Evolutionary conservation across 1,140 invertebrate genomes (phyloP), one percentile per base, ranked within the genome.

Genomic region (Diachasma alloeum): DNA sequence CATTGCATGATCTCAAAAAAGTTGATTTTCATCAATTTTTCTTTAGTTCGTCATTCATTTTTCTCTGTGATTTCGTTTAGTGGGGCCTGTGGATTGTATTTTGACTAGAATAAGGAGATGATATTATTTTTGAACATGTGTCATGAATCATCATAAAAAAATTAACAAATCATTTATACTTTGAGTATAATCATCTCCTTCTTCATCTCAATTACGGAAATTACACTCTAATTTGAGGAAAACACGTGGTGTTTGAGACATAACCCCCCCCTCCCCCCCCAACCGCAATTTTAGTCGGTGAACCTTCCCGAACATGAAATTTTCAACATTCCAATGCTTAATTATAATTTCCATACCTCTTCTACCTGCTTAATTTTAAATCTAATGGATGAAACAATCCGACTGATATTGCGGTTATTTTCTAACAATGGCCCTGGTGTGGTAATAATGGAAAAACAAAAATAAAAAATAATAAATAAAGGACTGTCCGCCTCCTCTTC

Each of bases 401-500:
- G 84, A 88, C 86, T 87, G 85, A 88, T 83, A 78, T 87, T 87
- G 85, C 87, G 86, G 86, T 85, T 75, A 81, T 82, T 82, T 84
- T 85, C 86, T 86, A 88, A 86, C 82, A 81, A 84, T 86, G 80
- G 83, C 83, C 83, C 83, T 84, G 26, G n/a, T 68, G 66, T 22
- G 26, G 31, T 37, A 66, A 66, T 31, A 59, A 59, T 15, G 59
- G 59, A 24, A 66, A 2, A 15, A 66, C 9, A 63, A 2, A 31
- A 66, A 66, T 31, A 10, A 68, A 68, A 68, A 37, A n/a, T 66
- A 42, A 53, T 53, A 39, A 17, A 39, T 37, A 68, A 94, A 95
- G 94, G 94, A 93, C 93, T 93, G 92, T 96, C 95, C 94, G 94
- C 94, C 92, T 94, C 95, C 93, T 95, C 94, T 93, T 96, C 95